These are phyloP conservation scores for Aphodius sticticus DNA, from an alignment of 2,888 invertebrate species.

Conservation along the genomic window DNA sequence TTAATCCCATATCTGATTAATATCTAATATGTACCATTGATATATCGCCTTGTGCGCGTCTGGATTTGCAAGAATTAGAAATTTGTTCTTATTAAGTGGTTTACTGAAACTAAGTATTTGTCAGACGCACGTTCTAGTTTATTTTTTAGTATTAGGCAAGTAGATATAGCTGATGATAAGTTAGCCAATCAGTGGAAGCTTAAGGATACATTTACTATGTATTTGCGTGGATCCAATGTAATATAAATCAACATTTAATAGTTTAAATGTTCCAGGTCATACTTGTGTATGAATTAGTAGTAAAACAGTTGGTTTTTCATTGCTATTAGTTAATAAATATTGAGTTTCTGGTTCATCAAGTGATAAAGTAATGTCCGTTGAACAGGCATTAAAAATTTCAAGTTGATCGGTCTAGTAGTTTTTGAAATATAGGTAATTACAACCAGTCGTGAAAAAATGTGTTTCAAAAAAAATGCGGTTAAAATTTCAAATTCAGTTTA, in stretches of 20 bases:
- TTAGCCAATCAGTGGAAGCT: not conserved
- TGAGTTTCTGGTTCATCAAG: too few relatives aligned
- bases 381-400: too few relatives aligned
- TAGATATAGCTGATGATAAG: not conserved
- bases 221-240: not conserved
- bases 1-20: not conserved
- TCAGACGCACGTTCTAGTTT: not conserved
- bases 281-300: too few relatives aligned
- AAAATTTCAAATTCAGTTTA: too few relatives aligned
- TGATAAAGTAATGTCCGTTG: too few relatives aligned
- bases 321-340: too few relatives aligned
- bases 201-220: not conserved
- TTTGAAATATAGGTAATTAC: too few relatives aligned
- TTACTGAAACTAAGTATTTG: not conserved
- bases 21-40: not conserved
- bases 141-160: not conserved
- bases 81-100: not conserved
- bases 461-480: too few relatives aligned
- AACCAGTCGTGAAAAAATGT: too few relatives aligned
- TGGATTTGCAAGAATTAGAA: conserved; percentile 4
- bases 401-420: too few relatives aligned
- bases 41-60: not conserved
- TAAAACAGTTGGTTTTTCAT: too few relatives aligned
- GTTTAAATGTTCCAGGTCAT: too few relatives aligned
- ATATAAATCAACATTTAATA: not conserved